Base-by-base conservation (phyloP, 2,888 invertebrate species). In the Rutpela maculata region DNA sequence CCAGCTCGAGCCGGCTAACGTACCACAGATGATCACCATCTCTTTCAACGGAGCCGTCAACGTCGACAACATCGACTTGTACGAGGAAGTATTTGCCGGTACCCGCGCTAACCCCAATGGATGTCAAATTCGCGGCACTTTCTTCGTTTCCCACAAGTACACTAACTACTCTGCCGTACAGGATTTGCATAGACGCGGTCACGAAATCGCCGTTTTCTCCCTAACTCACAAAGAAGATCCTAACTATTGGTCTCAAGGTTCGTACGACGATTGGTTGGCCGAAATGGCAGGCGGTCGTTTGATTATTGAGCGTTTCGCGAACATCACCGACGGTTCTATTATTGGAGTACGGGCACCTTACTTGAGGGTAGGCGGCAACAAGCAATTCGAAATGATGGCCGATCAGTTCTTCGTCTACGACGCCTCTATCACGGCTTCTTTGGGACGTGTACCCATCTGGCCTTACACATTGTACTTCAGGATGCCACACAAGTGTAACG, bases 401-500 rank as follows among this genome's bases (percentile, higher is more conserved):
- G 97, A 98, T 90, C 96, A 98, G 89, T 97, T 96, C 91, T 98
- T 98, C 89, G 95, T 96, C 9, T 98, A 98, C 89, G 98, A 98
- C 88, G 97, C 98, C 26, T 97, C 98, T 12, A 97, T 98, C 87
- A 97, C 97, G 0, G 97, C 97, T 31, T 96, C 97, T 0, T 91
- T 97, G 74, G 93, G 95, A 50, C 95, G 97, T 67, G 97, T 97
- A 31, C 98, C 98, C 70, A 96, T 97, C 89, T 99, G 98, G 98
- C 99, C 99, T 0, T 99, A 98, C 91, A 98, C 98, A 2, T 91
- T 99, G 26, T 98, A 98, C 92, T 98, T 97, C 94, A 94, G 97
- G 80, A 97, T 98, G 96, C 97, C 98, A 0, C 98, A 98, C 91
- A 97, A 96, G 89, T 98, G 98, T 89, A 97, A 97, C 89, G 97